Evolutionary conservation across 2,113 vertebrate species (phyloP).

Genomic region (Telmatochromis sp.): DNA sequence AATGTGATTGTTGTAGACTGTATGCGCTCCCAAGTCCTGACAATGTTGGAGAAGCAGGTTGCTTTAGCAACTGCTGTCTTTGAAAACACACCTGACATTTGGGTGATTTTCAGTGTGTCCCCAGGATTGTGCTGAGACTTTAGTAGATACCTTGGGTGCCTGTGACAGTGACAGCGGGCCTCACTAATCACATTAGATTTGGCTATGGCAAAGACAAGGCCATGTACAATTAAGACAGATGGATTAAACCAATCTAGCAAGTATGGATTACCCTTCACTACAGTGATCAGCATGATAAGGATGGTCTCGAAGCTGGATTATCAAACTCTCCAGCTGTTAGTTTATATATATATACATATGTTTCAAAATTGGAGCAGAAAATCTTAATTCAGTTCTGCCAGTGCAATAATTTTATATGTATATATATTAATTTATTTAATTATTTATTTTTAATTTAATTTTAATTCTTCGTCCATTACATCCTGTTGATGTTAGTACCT

Average conservation of each 20-base stretch:
- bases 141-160: neutral
- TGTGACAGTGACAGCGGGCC: neutral
- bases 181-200: conserved; percentile 30
- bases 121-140: neutral
- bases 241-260: conserved; percentile 21
- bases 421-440: neutral
- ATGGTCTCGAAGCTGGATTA: neutral
- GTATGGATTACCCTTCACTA: conserved; percentile 30
- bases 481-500: neutral
- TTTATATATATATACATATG: neutral
- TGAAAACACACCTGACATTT: conserved; percentile 30
- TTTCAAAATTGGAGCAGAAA: neutral
- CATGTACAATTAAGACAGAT: conserved; percentile 12
- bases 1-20: neutral
- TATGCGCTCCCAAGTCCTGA: neutral
- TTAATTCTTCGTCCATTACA: neutral
- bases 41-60: neutral
- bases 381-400: neutral
- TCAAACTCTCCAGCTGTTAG: neutral
- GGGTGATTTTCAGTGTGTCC: neutral
- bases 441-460: neutral
- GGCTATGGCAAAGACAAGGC: conserved; percentile 35
- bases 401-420: neutral
- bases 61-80: neutral
- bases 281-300: neutral